Evolutionary conservation across 2,888 invertebrate species (phyloP).

Genomic region (Chamaedrilus cognettii): DNA sequence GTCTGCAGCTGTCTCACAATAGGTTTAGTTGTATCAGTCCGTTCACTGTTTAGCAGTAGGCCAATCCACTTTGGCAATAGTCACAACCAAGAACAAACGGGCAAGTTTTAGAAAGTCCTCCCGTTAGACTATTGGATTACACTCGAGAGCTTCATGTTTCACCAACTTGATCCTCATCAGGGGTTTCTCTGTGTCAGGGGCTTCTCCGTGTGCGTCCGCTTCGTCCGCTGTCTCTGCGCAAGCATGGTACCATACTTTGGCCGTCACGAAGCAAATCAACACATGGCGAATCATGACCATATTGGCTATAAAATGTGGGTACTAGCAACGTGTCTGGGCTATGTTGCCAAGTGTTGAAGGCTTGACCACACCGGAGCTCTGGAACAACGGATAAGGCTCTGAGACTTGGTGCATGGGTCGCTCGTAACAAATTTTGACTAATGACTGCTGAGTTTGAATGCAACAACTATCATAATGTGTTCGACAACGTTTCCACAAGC

Average conservation of each 20-base stretch:
- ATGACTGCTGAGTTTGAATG: background rate
- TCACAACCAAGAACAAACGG: background rate
- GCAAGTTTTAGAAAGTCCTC: conserved; percentile 1
- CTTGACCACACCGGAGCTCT: background rate
- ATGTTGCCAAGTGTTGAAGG: background rate
- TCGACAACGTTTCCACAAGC: background rate
- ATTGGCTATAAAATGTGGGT: conserved; percentile 2
- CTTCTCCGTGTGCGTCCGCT: no score
- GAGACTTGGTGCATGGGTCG: background rate
- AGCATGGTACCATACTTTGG: conserved; percentile 12
- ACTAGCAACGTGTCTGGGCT: conserved; percentile 2
- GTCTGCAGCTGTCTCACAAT: conserved; percentile 6
- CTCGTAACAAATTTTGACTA: background rate
- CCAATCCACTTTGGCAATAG: conserved; percentile 1
- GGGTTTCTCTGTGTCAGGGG: no score
- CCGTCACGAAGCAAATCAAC: background rate
- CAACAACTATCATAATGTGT: background rate
- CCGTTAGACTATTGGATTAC: background rate
- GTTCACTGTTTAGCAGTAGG: no score
- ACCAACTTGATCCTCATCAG: no score
- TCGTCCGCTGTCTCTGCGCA: no score
- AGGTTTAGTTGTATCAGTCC: no score
- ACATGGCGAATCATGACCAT: background rate
- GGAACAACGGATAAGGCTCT: conserved; percentile 3
- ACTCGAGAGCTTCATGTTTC: background rate